Evolutionary conservation across 2,113 vertebrate genomes (phyloP), one percentile per base, ranked within the genome.

Genomic region (Grammomys dolichurus): DNA sequence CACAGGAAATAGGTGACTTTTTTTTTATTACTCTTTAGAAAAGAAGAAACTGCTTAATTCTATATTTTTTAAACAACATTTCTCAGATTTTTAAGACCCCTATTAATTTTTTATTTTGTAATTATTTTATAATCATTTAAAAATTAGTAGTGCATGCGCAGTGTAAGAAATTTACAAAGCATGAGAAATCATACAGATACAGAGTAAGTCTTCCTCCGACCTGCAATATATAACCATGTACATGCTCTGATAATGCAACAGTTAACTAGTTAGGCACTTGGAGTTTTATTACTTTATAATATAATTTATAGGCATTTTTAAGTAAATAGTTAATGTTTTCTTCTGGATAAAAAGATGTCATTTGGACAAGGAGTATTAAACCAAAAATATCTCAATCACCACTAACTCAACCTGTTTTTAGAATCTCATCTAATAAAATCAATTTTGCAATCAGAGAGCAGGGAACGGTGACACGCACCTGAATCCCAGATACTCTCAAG

Each of bases 401-500:
- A 72, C 46, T 72, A 85, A 69, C 63, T 91, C 88, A 16, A 36
- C 40, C 69, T 94, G 26, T 76, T 81, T 95, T 82, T 54, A 92
- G 60, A 89, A 76, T 19, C 90, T 93, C 24, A 82, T 77, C 60
- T 93, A 82, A 93, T 73, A 73, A 91, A 77, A 87, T 70, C 86
- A 82, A 69, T 51, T 75, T 89, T 89, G 16, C 12, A 80, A 91
- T 90, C 76, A 80, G 31, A 51, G 43, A 36, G 56, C 73, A 36
- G 77, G 33, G 31, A 16, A 67, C 0, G 3, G 19, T 80, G 43
- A 48, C 24, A 3, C 51, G 60, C 31, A 54, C 58, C 43, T 60
- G 76, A 65, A 60, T 54, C 43, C 43, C 75, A 67, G 60, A 78
- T 51, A 51, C 75, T 80, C 58, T 67, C 13, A 5, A 19, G 43